Conservation (phyloP, 2,797 vertebrate genomes). For the Squalus acanthias region DNA sequence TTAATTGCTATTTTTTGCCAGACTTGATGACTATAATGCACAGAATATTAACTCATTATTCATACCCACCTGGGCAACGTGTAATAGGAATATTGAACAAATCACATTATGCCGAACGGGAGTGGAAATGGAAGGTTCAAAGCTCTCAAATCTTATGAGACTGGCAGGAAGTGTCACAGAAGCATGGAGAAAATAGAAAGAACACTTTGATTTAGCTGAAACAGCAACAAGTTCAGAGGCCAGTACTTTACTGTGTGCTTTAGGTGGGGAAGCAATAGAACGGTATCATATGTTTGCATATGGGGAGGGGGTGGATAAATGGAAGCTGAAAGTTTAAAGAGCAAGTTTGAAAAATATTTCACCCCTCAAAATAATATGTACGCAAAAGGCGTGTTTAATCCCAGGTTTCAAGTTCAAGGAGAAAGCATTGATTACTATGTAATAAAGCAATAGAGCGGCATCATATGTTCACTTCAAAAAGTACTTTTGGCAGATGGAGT, state of each 20-base stretch:
- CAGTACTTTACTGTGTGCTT: background rate
- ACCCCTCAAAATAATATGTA: background rate
- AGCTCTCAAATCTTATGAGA: background rate
- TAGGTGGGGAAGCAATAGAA: background rate
- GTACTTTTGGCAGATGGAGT: too few species aligned
- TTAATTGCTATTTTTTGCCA: background rate
- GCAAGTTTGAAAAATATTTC: background rate
- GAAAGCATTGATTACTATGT: background rate
- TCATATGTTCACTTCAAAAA: too few species aligned
- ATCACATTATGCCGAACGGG: constrained; percentile 41
- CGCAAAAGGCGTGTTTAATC: background rate
- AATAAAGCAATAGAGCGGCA: background rate
- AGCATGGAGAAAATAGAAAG: background rate
- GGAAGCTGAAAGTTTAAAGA: background rate
- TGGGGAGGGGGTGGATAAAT: background rate
- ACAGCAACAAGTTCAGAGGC: background rate
- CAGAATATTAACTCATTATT: background rate
- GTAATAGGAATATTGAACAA: constrained; percentile 50
- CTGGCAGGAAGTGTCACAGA: background rate
- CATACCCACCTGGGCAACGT: background rate
- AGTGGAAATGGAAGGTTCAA: background rate
- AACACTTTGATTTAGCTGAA: background rate
- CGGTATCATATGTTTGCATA: background rate
- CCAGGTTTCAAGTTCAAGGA: background rate
- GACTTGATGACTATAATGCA: background rate